Base-by-base conservation (phyloP, 2,113 vertebrate genomes). In the Proteles cristata region DNA sequence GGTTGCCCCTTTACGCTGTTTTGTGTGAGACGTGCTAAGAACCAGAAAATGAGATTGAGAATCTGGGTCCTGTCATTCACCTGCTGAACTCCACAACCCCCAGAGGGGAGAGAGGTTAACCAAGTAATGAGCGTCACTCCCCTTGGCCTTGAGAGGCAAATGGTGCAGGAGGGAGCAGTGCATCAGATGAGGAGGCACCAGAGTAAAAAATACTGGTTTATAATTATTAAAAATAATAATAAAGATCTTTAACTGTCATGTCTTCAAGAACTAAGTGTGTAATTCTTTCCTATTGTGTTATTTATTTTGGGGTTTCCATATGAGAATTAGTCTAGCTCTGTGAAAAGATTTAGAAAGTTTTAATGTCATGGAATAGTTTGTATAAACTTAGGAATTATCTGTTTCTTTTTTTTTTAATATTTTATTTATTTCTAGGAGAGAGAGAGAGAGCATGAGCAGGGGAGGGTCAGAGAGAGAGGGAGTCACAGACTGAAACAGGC, bases 301-400 rank as follows among this genome's bases (percentile, higher is more conserved):
- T 58, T 92, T 88, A 88, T 73, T 88, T 94, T 79, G 71, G 28
- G 39, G 39, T 76, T 87, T 96, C 55, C 33, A 4, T 63, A 68
- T 25, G 45, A 92, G 61, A 74, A 89, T 80, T 96, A 55, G 31
- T 17, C 31, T 93, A 53, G 4, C n/a, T 93, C 79, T 95, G 7
- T 82, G 73, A 83, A 90, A 80, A n/a, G 23, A 74, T 43, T 80
- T 83, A 11, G 39, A 45, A 84, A 79, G 7, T 50, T 90, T 94
- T 25, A 45, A 74, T 73, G 39, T 11, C 50, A 28, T 7, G 19
- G 35, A 74, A 15, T 92, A 65, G 65, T 97, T 96, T 88, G 9
- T 74, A 14, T 58, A 90, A 83, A 63, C 26, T 10, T 39, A 3
- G 33, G 8, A 61, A 74, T 90, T 43, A 84, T 11, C 26, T 79